A percentile compares a stretch with the other conserved stretches of the same genome.
phyloP scores from a whole-genome alignment of 1,140 invertebrate species.

The Drosophila bifasciata region DNA sequence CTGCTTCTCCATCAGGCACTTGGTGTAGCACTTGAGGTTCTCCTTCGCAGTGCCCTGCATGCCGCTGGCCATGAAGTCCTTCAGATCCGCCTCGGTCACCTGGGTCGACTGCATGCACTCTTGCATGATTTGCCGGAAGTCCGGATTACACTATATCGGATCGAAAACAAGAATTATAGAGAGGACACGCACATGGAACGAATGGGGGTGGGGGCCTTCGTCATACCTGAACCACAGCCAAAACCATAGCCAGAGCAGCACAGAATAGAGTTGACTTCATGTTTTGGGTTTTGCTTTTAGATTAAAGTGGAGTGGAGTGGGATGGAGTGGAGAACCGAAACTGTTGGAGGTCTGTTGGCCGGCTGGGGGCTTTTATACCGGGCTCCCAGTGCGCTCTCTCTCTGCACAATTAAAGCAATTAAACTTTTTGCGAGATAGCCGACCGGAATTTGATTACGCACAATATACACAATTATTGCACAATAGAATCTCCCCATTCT shows the following conservation, averaged over 20 bases:
- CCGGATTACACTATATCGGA: constrained; percentile 41
- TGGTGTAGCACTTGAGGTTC: constrained; percentile 68
- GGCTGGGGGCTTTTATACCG: constrained; percentile 54
- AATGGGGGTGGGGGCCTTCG: neutral
- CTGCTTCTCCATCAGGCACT: constrained; percentile 76
- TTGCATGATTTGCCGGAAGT: constrained; percentile 68
- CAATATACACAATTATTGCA: constrained; percentile 61
- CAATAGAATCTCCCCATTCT: constrained; percentile 51
- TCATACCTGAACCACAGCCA: constrained; percentile 63
- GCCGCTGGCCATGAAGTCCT: constrained; percentile 58
- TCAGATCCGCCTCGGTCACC: constrained; percentile 59
- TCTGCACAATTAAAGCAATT: constrained; percentile 68
- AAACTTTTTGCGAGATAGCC: constrained; percentile 52
- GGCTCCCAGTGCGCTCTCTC: neutral
- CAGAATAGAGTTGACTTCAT: constrained; percentile 60
- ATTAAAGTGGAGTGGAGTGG: too few species aligned
- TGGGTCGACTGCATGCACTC: constrained; percentile 65
- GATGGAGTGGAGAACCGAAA: constrained; percentile 35
- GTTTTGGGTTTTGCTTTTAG: constrained; percentile 13
- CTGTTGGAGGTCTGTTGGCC: constrained; percentile 22
- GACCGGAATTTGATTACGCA: constrained; percentile 67
- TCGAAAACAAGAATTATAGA: neutral
- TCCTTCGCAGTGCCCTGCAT: constrained; percentile 57
- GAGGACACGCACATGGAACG: neutral
- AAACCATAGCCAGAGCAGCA: constrained; percentile 25